Evolutionary conservation across 2,113 vertebrate species (phyloP).

Genomic region (Galeopterus variegatus): DNA sequence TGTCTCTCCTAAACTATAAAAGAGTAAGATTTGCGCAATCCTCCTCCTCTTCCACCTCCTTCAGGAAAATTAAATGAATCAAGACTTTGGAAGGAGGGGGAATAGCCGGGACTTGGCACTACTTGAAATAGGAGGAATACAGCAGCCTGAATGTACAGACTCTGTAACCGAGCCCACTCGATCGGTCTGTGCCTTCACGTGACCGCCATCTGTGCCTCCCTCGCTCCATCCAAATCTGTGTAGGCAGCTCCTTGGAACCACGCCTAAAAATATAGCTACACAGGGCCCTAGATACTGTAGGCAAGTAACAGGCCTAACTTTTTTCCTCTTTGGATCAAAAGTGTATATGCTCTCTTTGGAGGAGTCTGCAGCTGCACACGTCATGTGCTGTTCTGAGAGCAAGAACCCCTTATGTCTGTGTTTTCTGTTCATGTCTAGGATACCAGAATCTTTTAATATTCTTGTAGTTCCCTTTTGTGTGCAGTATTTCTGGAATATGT

Average conservation of each 20-base stretch:
- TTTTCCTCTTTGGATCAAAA: neutral
- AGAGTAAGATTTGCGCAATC: neutral
- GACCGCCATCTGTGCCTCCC: slow-evolving; percentile 83
- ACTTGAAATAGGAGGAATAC: slow-evolving; percentile 71
- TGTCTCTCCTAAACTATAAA: slow-evolving; percentile 65
- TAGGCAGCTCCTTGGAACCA: slow-evolving; percentile 85
- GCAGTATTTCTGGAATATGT: slow-evolving; percentile 76
- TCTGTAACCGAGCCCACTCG: slow-evolving; percentile 54
- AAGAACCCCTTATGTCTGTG: neutral
- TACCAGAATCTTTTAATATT: slow-evolving; percentile 62
- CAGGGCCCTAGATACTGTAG: slow-evolving; percentile 68
- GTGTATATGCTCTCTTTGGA: slow-evolving; percentile 62
- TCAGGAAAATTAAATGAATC: slow-evolving; percentile 77
- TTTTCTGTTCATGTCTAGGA: slow-evolving; percentile 79
- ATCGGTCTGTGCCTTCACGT: slow-evolving; percentile 74
- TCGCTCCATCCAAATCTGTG: slow-evolving; percentile 52
- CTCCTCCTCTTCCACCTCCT: slow-evolving; percentile 69
- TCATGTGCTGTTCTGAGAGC: slow-evolving; percentile 35
- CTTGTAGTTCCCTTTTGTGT: slow-evolving; percentile 62
- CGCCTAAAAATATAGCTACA: slow-evolving; percentile 77
- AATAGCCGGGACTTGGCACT: slow-evolving; percentile 69
- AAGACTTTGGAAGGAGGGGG: slow-evolving; percentile 71
- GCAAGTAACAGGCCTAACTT: neutral
- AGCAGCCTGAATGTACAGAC: slow-evolving; percentile 64
- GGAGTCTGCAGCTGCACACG: slow-evolving; percentile 64